phyloP scores from a whole-genome alignment of 2,888 invertebrate genomes.

The Phorcus lineatus region DNA sequence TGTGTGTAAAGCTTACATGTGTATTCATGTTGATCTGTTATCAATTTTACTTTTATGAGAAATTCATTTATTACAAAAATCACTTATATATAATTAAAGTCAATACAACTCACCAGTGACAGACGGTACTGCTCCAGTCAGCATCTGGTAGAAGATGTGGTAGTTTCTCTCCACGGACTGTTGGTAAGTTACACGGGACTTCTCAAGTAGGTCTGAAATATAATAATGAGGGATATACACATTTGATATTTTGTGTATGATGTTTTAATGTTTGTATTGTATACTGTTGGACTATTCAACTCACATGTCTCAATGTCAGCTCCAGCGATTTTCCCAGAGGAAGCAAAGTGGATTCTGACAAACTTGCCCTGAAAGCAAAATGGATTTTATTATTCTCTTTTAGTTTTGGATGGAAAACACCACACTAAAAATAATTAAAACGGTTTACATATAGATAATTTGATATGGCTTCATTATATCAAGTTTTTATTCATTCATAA shows the following conservation, averaged over 20 bases:
- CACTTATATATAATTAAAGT: neutral
- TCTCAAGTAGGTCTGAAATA: slow-evolving; percentile 94
- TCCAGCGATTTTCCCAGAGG: slow-evolving; percentile 99
- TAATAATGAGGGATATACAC: neutral
- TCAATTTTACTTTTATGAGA: no score
- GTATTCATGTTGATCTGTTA: no score
- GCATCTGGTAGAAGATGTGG: slow-evolving; percentile 99
- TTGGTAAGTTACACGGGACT: slow-evolving; percentile 99
- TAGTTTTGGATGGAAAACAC: no score
- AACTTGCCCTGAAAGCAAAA: slow-evolving; percentile 92
- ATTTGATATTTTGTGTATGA: no score
- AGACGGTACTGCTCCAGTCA: slow-evolving; percentile 40
- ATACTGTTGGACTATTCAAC: slow-evolving; percentile 77
- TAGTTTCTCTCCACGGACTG: slow-evolving; percentile 96
- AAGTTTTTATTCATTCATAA: no score
- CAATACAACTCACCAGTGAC: slow-evolving; percentile 37
- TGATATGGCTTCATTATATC: no score
- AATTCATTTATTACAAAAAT: no score
- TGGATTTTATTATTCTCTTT: no score
- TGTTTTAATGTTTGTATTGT: no score
- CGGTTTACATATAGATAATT: no score
- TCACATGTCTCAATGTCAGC: slow-evolving; percentile 99
- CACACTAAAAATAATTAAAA: no score
- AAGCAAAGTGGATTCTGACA: slow-evolving; percentile 99
- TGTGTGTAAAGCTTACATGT: no score